Evolutionary conservation across 2,113 vertebrate species (phyloP).

Genomic region (Malurus alboscapulatus): DNA sequence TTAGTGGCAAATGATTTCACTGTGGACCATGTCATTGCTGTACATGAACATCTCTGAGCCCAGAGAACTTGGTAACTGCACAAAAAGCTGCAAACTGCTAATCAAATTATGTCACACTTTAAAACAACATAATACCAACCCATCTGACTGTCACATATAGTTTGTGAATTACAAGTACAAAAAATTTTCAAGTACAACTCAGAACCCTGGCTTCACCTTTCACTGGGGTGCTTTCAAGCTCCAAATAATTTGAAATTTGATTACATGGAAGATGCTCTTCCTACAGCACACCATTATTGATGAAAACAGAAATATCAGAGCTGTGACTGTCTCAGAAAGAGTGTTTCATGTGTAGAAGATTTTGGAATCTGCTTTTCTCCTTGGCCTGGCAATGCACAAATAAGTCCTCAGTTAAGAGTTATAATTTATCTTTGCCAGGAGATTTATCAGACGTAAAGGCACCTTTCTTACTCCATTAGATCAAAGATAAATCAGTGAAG

Average conservation of each 20-base stretch:
- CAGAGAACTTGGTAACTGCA: not conserved
- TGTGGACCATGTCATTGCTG: not conserved
- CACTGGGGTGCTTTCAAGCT: not conserved
- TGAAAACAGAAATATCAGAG: not conserved
- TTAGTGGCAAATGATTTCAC: not conserved
- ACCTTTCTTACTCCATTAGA: constrained; percentile 28
- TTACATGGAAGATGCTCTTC: not conserved
- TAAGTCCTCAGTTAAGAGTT: not conserved
- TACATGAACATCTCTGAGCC: not conserved
- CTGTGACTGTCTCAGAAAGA: not conserved
- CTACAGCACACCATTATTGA: not conserved
- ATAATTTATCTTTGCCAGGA: not conserved
- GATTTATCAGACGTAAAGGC: not conserved
- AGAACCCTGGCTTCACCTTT: not conserved
- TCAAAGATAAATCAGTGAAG: constrained; percentile 22
- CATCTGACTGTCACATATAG: not conserved
- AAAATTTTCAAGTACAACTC: not conserved
- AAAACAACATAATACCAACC: not conserved
- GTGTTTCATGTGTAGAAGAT: not conserved
- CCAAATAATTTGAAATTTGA: not conserved
- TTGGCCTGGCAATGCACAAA: not conserved
- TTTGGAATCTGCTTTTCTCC: not conserved
- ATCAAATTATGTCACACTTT: not conserved
- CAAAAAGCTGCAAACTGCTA: not conserved
- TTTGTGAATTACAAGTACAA: not conserved